Evolutionary conservation across 2,797 vertebrate genomes (phyloP), one percentile per base, ranked within the genome.

Genomic region (Argya squamiceps): DNA sequence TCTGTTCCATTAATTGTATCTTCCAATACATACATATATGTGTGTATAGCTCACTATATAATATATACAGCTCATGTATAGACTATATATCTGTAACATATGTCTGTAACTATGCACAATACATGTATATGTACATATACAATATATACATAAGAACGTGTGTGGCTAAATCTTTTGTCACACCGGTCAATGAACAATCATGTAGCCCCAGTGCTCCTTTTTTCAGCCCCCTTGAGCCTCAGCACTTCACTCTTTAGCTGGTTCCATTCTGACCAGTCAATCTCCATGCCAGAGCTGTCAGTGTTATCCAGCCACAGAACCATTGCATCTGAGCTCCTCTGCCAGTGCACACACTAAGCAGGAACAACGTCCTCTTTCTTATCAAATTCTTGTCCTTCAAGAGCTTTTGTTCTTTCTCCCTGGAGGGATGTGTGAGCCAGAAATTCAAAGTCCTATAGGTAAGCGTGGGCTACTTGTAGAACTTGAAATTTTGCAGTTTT

Each of bases 341-440:
- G 6, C 53, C 55, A 1, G 0, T 13, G 59, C 43, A 59, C 30
- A 24, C 47, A 9, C 52, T 30, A 58, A 60, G 63, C 63, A 76
- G 78, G n/a, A 86, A 69, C 77, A 62, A 49, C 70, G 76, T 92
- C 69, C 59, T 92, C 78, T 74, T 91, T 52, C 53, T 89, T 37
- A 46, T 63, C 56, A 64, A 67, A 79, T 89, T 75, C 58, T 65
- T 59, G 27, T 73, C 74, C 70, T 73, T 84, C 60, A 52, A 77
- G 60, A 85, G 22, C 39, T 58, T 75, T 30, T 90, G 62, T 68
- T 69, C 46, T 37, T 86, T 90, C 59, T 83, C 36, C 50, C 26
- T 44, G 26, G 84, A 62, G 18, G 36, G 20, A 30, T 44, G 10
- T 9, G 56, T 12, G 7, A 95, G 69, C 39, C 39, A 47, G 55